Base-by-base conservation (phyloP, 2,797 vertebrate species). In the Poecilia picta region DNA sequence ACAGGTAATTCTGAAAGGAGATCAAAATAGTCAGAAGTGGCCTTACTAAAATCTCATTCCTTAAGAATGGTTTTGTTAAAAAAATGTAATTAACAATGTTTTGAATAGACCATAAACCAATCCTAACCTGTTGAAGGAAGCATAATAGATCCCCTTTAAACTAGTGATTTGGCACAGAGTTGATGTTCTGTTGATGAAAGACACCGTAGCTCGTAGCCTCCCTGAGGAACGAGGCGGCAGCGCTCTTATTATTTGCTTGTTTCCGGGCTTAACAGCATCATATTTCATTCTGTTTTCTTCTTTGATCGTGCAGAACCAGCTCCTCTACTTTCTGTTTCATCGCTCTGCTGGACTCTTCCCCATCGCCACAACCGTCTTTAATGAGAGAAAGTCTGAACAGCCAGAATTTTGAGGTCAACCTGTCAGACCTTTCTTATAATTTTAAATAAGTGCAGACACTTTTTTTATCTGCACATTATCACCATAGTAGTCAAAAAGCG, bases 161-260 rank as follows among this genome's bases (percentile, higher is more conserved):
- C 79, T 79, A 72, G 87, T 81, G 85, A 83, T 70, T 57, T 72
- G 72, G 74, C 62, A 64, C 80, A 78, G 78, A 47, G 51, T 79
- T 6, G 23, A 81, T 66, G 72, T 71, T 46, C 80, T 72, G 49
- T 75, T 80, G 79, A 87, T 76, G 73, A 81, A 46, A 77, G 73
- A 80, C 77, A 1, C 45, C 8, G 79, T 31, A 70, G 66, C 78
- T 71, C 10, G 79, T 46, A 64, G 45, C 77, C 66, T 83, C 76
- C 39, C 70, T 0, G 36, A 57, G 53, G 43, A 84, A 41, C 20
- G 16, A 36, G 73, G 64, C 57, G 80, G 55, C 53, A 55, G 8
- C 3, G 28, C 28, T 59, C 53, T 51, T 75, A 72, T 18, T 25
- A 72, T 57, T 8, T 39, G 51, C 43, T 47, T 33, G 59, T 74